phyloP scores from a whole-genome alignment of 2,113 vertebrate genomes.

The Syngnathus scovelli region DNA sequence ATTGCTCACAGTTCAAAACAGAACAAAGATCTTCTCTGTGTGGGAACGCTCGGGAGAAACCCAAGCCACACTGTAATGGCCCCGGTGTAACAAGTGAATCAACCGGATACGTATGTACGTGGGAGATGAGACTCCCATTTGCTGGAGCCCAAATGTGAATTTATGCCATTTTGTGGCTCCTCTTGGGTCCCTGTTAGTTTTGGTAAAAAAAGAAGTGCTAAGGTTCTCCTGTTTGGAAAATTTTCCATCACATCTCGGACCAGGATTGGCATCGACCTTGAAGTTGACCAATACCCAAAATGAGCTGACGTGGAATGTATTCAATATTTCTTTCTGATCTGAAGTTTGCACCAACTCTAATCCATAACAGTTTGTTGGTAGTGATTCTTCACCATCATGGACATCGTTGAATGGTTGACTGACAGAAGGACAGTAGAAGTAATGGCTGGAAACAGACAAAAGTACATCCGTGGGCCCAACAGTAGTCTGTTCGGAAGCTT shows the following conservation, averaged over 20 bases:
- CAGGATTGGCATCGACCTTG: no score
- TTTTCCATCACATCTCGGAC: no score
- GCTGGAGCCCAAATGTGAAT: background rate
- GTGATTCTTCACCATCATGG: background rate
- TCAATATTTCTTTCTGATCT: no score
- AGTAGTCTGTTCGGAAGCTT: background rate
- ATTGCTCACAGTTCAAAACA: slow-evolving; percentile 44
- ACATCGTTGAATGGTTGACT: background rate
- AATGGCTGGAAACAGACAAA: background rate
- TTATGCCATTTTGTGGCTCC: background rate
- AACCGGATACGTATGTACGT: slow-evolving; percentile 2
- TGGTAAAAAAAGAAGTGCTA: no score
- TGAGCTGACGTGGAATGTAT: no score
- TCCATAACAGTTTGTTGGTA: no score
- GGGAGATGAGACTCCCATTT: slow-evolving; percentile 1
- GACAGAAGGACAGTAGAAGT: background rate
- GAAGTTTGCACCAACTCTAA: no score
- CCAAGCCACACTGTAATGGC: slow-evolving; percentile 54
- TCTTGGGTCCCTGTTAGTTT: no score
- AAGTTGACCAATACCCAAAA: no score
- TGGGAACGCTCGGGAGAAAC: slow-evolving; percentile 55
- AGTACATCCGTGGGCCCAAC: background rate
- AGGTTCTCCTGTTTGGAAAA: no score
- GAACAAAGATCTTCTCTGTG: slow-evolving; percentile 69
- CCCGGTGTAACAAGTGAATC: slow-evolving; percentile 38